Evolutionary conservation across 2,797 vertebrate genomes (phyloP), one percentile per base, ranked within the genome.

Genomic region (Meriones psammophilus): DNA sequence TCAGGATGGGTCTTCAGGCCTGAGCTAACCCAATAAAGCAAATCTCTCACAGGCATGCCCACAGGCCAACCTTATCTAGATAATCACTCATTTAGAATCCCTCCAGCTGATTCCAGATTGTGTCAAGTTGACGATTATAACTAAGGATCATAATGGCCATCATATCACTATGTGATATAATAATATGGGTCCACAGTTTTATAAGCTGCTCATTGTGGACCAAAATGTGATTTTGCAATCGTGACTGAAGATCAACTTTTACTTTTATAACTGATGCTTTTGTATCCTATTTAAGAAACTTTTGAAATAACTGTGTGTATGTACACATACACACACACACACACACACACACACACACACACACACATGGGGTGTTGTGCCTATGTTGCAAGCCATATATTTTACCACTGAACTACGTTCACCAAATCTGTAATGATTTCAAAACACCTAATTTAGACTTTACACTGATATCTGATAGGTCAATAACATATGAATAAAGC

Each of bases 401-500:
- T 88, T 28, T 77, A 50, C 12, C 20, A 64, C 28, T 46, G 26
- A 77, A 4, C 17, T 62, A 50, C n/a, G 8, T 9, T 62, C 30
- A 15, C 36, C 46, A 64, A 58, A 58, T 42, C 86, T 76, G 56
- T 28, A 42, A 89, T 30, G 6, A 89, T 74, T 95, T 92, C 4
- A 96, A 93, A 58, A 76, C 0, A 95, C 12, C 8, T 84, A 56
- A 58, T 56, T 89, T 85, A 68, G 76, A 66, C 28, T 85, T 56
- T 46, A 69, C 26, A 24, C 1, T 76, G 50, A 77, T 77, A 50
- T 85, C 14, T 74, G 56, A 91, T 73, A 60, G 13, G n/a, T 92
- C 78, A 94, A 71, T 89, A 91, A 93, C 30, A 95, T 0, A 58
- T 50, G 42, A 92, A 62, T 81, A 73, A 39, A 94, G 50, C 73